These are phyloP conservation scores for Lutjanus erythropterus DNA, from an alignment of 2,113 vertebrate species.

Conservation along the genomic window DNA sequence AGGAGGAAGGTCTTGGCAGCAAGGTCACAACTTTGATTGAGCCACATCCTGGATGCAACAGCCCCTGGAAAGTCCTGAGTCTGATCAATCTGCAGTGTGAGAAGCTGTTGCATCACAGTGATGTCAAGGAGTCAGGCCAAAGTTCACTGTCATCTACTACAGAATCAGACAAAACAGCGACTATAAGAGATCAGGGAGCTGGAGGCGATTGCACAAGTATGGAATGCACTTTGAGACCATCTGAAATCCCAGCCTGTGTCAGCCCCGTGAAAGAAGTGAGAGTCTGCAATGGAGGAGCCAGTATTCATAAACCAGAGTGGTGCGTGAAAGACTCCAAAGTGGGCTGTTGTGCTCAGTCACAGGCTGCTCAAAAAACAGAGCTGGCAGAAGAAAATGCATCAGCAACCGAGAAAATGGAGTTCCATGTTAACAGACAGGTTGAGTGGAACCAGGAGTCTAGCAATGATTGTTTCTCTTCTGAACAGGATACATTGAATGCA, in stretches of 20 bases:
- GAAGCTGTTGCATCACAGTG: constrained; percentile 70
- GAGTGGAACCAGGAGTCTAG: not conserved
- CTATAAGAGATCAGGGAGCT: constrained; percentile 1
- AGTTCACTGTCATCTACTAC: not conserved
- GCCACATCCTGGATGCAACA: constrained; percentile 37
- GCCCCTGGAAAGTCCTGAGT: constrained; percentile 82
- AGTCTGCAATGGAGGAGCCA: not conserved
- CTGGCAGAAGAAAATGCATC: not conserved
- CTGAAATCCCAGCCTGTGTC: constrained; percentile 15
- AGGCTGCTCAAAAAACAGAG: constrained; percentile 6
- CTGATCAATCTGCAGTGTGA: constrained; percentile 86
- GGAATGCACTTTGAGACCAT: constrained; percentile 10
- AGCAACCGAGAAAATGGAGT: constrained; percentile 1
- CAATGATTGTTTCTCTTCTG: not conserved
- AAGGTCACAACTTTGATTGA: constrained; percentile 21
- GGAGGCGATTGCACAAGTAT: not conserved
- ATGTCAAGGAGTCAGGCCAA: constrained; percentile 1
- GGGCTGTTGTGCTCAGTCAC: not conserved
- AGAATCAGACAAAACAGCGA: not conserved
- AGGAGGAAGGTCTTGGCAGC: constrained; percentile 31
- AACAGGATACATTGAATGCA: constrained; percentile 3
- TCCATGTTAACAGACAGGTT: constrained; percentile 2
- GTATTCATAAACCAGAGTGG: not conserved
- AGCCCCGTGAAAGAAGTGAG: not conserved
- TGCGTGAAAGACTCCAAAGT: constrained; percentile 9